phyloP scores from a whole-genome alignment of 2,113 vertebrate genomes.

The Ailurus styani region DNA sequence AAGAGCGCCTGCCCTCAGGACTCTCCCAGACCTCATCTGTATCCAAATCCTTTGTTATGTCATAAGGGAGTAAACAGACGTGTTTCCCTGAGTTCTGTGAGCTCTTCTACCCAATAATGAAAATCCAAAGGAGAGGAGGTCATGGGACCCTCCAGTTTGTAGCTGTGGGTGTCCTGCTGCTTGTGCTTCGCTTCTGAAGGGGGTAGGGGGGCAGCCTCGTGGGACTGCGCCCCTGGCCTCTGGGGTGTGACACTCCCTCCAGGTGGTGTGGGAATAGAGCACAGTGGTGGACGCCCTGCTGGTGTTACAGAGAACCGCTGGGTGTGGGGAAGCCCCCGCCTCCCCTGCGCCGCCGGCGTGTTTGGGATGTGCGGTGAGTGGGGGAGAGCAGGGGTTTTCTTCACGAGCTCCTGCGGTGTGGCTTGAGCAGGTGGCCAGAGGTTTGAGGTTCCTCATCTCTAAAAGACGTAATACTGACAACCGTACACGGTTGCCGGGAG shows the following conservation, averaged over 20 bases:
- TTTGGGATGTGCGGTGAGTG: neutral
- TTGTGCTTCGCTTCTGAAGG: neutral
- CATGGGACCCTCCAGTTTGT: neutral
- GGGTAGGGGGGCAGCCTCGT: neutral
- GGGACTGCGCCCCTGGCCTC: neutral
- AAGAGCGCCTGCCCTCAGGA: neutral
- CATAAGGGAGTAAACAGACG: neutral
- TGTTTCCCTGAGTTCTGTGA: neutral
- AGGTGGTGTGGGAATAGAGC: neutral
- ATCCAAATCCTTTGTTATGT: neutral
- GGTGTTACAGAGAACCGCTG: neutral
- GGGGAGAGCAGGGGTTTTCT: neutral
- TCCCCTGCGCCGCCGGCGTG: neutral
- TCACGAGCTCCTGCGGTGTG: neutral
- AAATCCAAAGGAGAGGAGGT: neutral
- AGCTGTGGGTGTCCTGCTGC: neutral
- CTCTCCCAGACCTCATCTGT: neutral
- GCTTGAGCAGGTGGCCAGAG: neutral
- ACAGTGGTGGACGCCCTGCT: neutral
- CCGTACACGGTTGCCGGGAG: neutral
- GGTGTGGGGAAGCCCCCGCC: neutral
- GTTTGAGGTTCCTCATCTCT: neutral
- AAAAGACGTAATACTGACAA: too few species aligned
- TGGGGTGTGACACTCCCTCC: neutral
- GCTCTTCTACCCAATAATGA: neutral